Base-by-base conservation (phyloP, 2,113 vertebrate genomes). In the Noctilio leporinus region DNA sequence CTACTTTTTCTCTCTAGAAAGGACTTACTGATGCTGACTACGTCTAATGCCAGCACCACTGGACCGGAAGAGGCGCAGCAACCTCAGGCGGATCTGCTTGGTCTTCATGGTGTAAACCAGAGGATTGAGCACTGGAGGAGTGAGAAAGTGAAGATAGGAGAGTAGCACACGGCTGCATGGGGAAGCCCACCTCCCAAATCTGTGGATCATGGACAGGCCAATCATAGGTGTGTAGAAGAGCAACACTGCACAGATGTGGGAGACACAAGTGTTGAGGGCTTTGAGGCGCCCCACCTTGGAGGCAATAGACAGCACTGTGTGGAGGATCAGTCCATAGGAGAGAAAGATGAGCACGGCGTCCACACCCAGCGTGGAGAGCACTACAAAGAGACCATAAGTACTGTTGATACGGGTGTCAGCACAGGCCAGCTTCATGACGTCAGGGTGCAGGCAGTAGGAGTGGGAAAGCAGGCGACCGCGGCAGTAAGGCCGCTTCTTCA, bases 211-310 rank as follows among this genome's bases (percentile, higher is more conserved):
- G 10, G 96, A 97, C 16, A 96, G 93, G 64, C 93, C 95, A 4
- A 96, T 91, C 53, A 89, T 91, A 0, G 81, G 93, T 0, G 55
- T 95, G 69, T 95, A 97, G 88, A 96, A 97, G 0, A 97, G 72
- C 12, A 91, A 30, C 38, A 97, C 95, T 7, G 84, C 76, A 30
- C 91, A 96, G 20, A 95, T 78, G 20, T 95, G 95, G 7, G 96
- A 96, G 35, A 82, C 86, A 57, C 97, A 98, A 0, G 97, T 97
- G 65, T 95, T 96, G 53, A 98, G 89, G 22, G 93, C 89, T 85
- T 91, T 97, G 64, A 93, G 89, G 14, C 82, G 62, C 40, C 90
- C 93, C 0, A 89, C 22, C 51, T 75, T 92, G 24, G 97, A 97
- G 20, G 94, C 75, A 17, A 93, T 95, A 45, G 84, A 75, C n/a